These are phyloP conservation scores for Thunnus thynnus DNA, from an alignment of 2,113 vertebrate species.

Conservation along the genomic window DNA sequence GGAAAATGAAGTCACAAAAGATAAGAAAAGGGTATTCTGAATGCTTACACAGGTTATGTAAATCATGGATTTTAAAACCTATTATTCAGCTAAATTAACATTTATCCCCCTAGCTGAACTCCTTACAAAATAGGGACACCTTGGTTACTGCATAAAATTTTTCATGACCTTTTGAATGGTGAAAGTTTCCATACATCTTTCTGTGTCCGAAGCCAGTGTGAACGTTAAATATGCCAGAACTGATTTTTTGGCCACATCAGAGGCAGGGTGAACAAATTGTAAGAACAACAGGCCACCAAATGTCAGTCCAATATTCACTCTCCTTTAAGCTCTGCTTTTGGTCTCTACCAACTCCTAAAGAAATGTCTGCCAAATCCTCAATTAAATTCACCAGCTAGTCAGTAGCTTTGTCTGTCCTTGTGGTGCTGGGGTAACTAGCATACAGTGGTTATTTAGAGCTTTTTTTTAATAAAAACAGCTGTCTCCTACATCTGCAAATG, in stretches of 20 bases:
- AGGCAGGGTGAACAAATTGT: not conserved
- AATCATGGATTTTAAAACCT: not conserved
- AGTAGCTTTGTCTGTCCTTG: too few relatives aligned
- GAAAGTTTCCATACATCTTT: too few relatives aligned
- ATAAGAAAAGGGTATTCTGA: not conserved
- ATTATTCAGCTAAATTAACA: not conserved
- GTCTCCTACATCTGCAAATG: not conserved
- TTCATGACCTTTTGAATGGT: too few relatives aligned
- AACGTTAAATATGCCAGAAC: not conserved
- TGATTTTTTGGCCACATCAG: not conserved
- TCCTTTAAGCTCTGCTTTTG: conserved; percentile 2
- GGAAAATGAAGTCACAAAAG: not conserved
- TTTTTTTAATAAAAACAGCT: not conserved
- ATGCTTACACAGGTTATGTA: not conserved
- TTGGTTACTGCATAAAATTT: too few relatives aligned
- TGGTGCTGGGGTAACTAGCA: too few relatives aligned
- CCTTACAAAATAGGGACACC: not conserved
- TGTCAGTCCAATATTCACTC: too few relatives aligned
- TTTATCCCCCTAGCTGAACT: not conserved
- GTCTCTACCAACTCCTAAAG: not conserved
- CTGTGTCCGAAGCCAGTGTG: not conserved
- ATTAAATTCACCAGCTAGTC: not conserved
- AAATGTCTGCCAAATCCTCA: not conserved
- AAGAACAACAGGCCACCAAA: too few relatives aligned
- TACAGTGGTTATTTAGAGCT: not conserved